These are phyloP conservation scores for Chloroceryle amazona DNA, from an alignment of 2,797 vertebrate genomes.

Conservation along the genomic window DNA sequence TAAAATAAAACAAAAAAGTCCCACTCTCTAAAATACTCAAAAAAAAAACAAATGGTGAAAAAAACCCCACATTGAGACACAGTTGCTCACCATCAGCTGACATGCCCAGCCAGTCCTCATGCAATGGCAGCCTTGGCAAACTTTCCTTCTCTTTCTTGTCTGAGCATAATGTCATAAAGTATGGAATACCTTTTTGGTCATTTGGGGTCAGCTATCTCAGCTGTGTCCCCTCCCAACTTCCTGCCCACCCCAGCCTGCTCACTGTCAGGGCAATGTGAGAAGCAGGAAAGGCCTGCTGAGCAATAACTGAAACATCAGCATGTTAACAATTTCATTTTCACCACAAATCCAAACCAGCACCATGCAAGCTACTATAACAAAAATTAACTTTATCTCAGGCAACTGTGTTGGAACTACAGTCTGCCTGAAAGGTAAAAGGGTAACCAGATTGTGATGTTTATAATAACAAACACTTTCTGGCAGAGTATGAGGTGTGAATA, in stretches of 20 bases:
- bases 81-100: not conserved
- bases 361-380: not conserved
- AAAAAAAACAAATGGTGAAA: not conserved
- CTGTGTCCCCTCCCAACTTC: not conserved
- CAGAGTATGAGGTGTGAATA: not conserved
- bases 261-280: not conserved
- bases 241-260: not conserved
- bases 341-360: not conserved
- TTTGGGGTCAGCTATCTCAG: not conserved
- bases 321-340: not conserved
- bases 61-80: rapidly evolving
- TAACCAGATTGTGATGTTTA: not conserved
- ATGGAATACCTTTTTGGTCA: not conserved
- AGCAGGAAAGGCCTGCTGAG: not conserved
- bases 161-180: not conserved
- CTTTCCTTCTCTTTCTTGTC: not conserved
- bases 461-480: not conserved
- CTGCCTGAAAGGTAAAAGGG: not conserved
- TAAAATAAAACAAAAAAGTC: not conserved
- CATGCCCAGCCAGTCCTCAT: not conserved
- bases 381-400: not conserved
- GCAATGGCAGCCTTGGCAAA: not conserved
- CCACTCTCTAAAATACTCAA: rapidly evolving
- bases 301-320: not conserved
- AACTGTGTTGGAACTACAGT: not conserved